These are phyloP conservation scores for Myocastor coypus DNA, from an alignment of 2,113 vertebrate species.

Conservation along the genomic window DNA sequence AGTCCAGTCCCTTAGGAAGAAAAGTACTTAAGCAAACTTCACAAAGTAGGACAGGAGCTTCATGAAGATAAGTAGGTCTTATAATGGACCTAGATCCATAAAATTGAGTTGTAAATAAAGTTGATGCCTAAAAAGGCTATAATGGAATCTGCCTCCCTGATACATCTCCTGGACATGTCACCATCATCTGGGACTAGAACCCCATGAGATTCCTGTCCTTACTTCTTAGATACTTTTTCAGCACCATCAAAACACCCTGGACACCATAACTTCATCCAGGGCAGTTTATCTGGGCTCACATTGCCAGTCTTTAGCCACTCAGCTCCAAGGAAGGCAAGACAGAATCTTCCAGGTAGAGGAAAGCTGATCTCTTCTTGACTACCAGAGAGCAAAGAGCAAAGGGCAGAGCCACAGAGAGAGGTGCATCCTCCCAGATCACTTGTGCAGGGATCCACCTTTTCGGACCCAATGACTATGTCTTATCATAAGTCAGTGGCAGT, in stretches of 20 bases:
- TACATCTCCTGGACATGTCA: neutral
- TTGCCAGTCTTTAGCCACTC: neutral
- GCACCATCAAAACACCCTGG: neutral
- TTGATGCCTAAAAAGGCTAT: neutral
- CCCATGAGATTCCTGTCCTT: neutral
- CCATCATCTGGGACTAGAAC: neutral
- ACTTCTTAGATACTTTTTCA: neutral
- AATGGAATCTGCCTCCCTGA: neutral
- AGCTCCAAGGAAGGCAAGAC: neutral
- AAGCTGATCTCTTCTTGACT: neutral
- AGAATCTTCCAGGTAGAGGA: neutral
- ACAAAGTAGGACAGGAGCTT: neutral
- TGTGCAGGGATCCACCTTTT: neutral
- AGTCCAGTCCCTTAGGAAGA: neutral
- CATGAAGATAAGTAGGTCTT: neutral
- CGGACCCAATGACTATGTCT: neutral
- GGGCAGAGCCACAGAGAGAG: neutral
- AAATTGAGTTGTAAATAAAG: constrained; percentile 42
- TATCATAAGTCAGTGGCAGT: neutral
- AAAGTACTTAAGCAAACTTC: constrained; percentile 14
- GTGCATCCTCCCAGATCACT: neutral
- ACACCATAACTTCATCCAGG: too few species aligned
- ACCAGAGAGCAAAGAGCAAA: neutral
- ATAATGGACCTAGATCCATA: constrained; percentile 54
- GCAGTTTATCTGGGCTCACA: neutral